Base-by-base conservation (phyloP, 2,113 vertebrate species). In the Dipodomys ordii region DNA sequence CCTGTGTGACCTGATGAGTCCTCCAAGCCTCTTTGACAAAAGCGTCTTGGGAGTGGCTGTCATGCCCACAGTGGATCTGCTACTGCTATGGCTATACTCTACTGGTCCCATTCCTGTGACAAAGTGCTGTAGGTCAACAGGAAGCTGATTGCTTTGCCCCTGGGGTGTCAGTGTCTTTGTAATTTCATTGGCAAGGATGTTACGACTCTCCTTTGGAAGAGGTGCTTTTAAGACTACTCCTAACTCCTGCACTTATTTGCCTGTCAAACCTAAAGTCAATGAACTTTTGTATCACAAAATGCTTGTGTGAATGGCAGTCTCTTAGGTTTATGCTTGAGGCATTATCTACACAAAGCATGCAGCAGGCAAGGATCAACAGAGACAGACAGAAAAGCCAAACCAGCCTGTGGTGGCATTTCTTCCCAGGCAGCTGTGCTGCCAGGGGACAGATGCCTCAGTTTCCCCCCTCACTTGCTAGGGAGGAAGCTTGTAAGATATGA, bases 401-500 rank as follows among this genome's bases (percentile, higher is more conserved):
- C 10, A 62, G 94, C 87, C 82, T 12, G 15, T 57, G 16, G 53
- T 57, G 53, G 53, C 53, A 57, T 0, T 30, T 4, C 3, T 4
- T 22, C 25, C 35, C 3, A 16, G 53, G 53, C 53, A 57, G 53
- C 49, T 10, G 39, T 25, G 0, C 5, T 53, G 44, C 62, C 30
- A 12, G 1, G 8, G 10, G 62, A 44, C 35, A 19, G 49, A 1
- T 3, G 19, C 25, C 1, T 2, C 49, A 6, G 53, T 0, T 15
- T 7, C 27, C 87, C 83, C 92, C 94, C 94, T 96, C 92, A 97
- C 96, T 94, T 95, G 93, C 49, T 95, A 93, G 91, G 46, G 74
- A 49, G 95, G 94, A 96, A 90, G 85, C 87, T 88, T 83, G 72
- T 0, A 84, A 60, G 60, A 39, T 5, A 60, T 72, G 88, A 0